Base-by-base conservation (phyloP, 2,797 vertebrate genomes). In the Cephalopachus bancanus region DNA sequence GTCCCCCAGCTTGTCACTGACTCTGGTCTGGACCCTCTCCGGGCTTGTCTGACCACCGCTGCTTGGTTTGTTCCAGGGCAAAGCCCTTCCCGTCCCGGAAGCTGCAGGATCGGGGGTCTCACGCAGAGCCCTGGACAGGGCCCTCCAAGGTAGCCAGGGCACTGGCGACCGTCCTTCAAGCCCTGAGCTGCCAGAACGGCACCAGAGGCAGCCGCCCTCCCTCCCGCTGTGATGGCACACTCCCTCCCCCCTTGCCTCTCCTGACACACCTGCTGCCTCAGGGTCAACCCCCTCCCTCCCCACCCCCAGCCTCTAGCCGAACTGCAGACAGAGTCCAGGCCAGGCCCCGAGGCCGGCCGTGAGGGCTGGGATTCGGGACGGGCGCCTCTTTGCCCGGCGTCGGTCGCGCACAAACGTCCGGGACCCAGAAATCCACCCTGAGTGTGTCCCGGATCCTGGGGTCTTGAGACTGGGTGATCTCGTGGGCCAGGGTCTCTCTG, bases 1-100 rank as follows among this genome's bases (percentile, higher is more conserved):
- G 20, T 17, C 30, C 17, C 51, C 3, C 15, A 2, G 4, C 65
- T 37, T 37, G 37, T 3, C 37, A 37, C 37, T 37, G 37, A 37
- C 37, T 37, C 37, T 10, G 0, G 1, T 33, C 71, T 26, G 1
- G 24, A 7, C 81, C 2, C 0, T 11, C 7, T 14, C 51, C 87
- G 2, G 17, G 49, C 53, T 53, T 15, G 30, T 49, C 33, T 4
- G 24, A 12, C 3, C 1, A 2, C 33, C 5, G 57, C 69, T 6
- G 60, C 26, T 30, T 28, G 11, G 26, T 19, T 24, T 24, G 1
- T 8, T 20, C 51, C 28, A 11, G 5, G 3, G 30, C 12, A 10
- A 62, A 64, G 53, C 16, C 53, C 24, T 30, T 37, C 65, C 92
- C 30, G 22, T 44, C 17, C 16, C 9, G 14, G 65, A 81, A 17